phyloP scores from a whole-genome alignment of 2,888 invertebrate species.

The Notodonta ziczac region DNA sequence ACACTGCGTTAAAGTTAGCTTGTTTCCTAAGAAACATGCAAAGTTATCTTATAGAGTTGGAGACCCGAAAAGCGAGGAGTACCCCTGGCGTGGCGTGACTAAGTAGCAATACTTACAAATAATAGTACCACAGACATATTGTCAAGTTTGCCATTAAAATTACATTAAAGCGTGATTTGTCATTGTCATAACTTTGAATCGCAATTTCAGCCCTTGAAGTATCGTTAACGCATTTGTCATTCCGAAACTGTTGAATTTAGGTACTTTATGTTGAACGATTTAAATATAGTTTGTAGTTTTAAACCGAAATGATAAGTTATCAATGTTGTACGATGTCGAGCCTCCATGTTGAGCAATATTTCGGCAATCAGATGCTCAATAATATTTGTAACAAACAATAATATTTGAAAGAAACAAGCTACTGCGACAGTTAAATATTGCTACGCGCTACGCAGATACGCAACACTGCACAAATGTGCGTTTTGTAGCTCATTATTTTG shows the following conservation, averaged over 20 bases:
- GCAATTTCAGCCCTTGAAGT: slow-evolving; percentile 4
- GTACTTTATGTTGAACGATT: not conserved
- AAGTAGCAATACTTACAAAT: not conserved
- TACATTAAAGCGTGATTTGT: slow-evolving; percentile 9
- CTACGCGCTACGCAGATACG: slow-evolving; percentile 2
- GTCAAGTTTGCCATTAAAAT: slow-evolving; percentile 11
- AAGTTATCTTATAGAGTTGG: too few species aligned
- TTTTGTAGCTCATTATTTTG: too few species aligned
- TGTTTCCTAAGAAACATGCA: too few species aligned
- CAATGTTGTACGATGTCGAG: too few species aligned
- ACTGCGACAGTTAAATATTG: too few species aligned
- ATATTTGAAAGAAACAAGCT: too few species aligned
- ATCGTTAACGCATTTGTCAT: slow-evolving; percentile 7
- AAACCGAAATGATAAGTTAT: not conserved
- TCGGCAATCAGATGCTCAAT: too few species aligned
- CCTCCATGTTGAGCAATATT: too few species aligned
- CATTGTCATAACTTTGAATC: slow-evolving; percentile 9
- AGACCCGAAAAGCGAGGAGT: not conserved
- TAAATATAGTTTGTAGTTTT: not conserved
- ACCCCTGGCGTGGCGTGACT: not conserved
- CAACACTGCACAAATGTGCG: not conserved
- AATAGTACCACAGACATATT: not conserved
- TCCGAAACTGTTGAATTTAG: not conserved
- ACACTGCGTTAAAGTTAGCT: too few species aligned
- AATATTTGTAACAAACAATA: too few species aligned